phyloP scores from a whole-genome alignment of 2,888 invertebrate species.

The Scaeva pyrastri region DNA sequence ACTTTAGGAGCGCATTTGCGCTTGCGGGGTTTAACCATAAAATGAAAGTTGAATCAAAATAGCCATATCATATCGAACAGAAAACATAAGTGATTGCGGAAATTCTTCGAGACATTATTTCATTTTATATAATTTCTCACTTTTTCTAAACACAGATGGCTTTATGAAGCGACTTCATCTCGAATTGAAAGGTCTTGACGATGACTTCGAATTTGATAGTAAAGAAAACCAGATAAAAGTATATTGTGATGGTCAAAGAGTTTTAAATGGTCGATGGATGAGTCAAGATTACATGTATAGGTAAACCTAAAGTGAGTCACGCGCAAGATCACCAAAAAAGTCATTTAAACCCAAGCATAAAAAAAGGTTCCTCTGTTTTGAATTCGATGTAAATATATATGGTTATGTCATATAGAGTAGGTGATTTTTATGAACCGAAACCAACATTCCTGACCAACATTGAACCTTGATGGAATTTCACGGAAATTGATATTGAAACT shows the following conservation, averaged over 20 bases:
- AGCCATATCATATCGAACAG: not conserved
- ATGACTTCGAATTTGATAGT: not conserved
- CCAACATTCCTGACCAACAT: constrained; percentile 2
- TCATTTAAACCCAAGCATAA: constrained; percentile 12
- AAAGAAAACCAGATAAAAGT: not conserved
- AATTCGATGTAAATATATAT: constrained; percentile 23
- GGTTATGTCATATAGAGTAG: constrained; percentile 54
- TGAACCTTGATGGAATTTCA: constrained; percentile 37
- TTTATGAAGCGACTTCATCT: not conserved
- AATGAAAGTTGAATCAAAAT: constrained; percentile 61
- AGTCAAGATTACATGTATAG: constrained; percentile 44
- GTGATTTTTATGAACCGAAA: not conserved
- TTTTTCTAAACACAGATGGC: not conserved
- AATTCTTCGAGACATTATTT: constrained; percentile 10
- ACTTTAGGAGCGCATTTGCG: constrained; percentile 5
- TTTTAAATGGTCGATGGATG: constrained; percentile 34
- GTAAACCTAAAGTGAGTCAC: constrained; percentile 48
- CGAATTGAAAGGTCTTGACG: constrained; percentile 22
- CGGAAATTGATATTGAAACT: not conserved
- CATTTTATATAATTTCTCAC: constrained; percentile 8
- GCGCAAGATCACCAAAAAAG: constrained; percentile 8
- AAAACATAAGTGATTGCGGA: constrained; percentile 55
- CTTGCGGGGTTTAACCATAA: constrained; percentile 26
- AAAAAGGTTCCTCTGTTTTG: constrained; percentile 51
- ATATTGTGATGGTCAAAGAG: constrained; percentile 1